These are phyloP conservation scores for Thereva unica DNA, from an alignment of 2,888 invertebrate species.

Conservation along the genomic window DNA sequence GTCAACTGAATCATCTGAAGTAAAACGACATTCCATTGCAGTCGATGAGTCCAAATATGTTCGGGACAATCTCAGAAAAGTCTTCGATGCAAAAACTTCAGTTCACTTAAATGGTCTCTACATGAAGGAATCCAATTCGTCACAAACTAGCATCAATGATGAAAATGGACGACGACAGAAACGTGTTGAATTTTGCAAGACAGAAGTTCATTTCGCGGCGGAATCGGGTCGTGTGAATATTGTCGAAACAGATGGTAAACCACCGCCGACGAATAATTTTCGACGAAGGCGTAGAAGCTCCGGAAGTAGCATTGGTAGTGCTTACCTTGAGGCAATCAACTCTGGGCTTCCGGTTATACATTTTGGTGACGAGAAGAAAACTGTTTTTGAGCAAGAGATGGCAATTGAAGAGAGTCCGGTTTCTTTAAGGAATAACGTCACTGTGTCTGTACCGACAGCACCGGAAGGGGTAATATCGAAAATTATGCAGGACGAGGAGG, in stretches of 20 bases:
- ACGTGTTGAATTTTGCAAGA: conserved; percentile 82
- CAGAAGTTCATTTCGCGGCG: conserved; percentile 84
- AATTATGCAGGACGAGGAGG: conserved; percentile 45
- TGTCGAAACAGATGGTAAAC: conserved; percentile 85
- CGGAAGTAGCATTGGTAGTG: conserved; percentile 43
- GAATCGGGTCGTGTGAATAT: conserved; percentile 85
- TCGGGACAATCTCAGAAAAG: conserved; percentile 51
- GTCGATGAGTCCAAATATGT: conserved; percentile 63
- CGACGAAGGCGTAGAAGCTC: conserved; percentile 68
- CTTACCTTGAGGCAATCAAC: conserved; percentile 49
- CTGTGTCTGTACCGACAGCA: conserved; percentile 49
- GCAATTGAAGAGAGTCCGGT: conserved; percentile 18
- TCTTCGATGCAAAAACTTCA: conserved; percentile 49
- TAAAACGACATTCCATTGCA: conserved; percentile 64
- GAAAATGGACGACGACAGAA: conserved; percentile 66
- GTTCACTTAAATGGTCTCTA: conserved; percentile 53
- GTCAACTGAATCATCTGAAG: conserved; percentile 41
- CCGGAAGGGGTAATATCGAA: neutral
- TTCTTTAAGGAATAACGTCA: conserved; percentile 45
- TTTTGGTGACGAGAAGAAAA: conserved; percentile 63
- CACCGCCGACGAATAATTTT: conserved; percentile 81
- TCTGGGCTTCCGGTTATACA: conserved; percentile 65
- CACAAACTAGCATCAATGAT: conserved; percentile 48
- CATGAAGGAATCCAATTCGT: conserved; percentile 37
- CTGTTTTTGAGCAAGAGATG: conserved; percentile 39